Evolutionary conservation across 2,888 invertebrate species (phyloP), one percentile per base, ranked within the genome.

Genomic region (Ypsolopha sequella): DNA sequence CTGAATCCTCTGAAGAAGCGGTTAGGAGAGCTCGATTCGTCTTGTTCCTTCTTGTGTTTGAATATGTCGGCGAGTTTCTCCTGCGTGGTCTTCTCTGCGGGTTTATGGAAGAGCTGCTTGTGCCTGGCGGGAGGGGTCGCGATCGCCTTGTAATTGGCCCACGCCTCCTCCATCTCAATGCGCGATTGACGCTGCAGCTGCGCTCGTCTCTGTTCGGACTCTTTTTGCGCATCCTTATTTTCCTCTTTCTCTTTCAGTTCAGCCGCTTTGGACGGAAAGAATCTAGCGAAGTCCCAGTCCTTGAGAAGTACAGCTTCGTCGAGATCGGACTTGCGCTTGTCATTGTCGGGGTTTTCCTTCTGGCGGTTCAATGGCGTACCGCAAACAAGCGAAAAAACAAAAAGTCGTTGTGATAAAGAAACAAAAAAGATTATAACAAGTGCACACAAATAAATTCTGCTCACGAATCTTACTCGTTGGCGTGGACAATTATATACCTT

Each of bases 261-360:
- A 11, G 63, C 61, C 58, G 64, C 77, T 66, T 80, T 87, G 54
- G 84, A 79, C 10, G 92, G 93, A 79, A 95, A 95, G 88, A 95
- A 95, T 71, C 92, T 91, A 60, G 93, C 93, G 78, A 95, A 92
- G 82, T 95, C 93, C 95, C 95, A 95, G 69, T 95, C 95, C 79
- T 93, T 93, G 62, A 95, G 88, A 58, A 95, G 88, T 51, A 92
- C 91, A 56, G 93, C 93, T 74, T 94, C 94, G 70, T 94, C 94
- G 65, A 91, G 87, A 67, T 91, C 91, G 51, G 89, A 88, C 64
- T 77, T 76, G 66, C 70, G 72, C 66, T 79, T 81, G 70, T 77
- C 71, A 55, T 57, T 73, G 64, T 78, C 82, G 55, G 65, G 61
- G 66, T 68, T 76, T 64, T 80, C 84, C 73, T 72, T 80, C 82